Evolutionary conservation across 2,797 vertebrate genomes (phyloP).

Genomic region (Tamandua tetradactyla): DNA sequence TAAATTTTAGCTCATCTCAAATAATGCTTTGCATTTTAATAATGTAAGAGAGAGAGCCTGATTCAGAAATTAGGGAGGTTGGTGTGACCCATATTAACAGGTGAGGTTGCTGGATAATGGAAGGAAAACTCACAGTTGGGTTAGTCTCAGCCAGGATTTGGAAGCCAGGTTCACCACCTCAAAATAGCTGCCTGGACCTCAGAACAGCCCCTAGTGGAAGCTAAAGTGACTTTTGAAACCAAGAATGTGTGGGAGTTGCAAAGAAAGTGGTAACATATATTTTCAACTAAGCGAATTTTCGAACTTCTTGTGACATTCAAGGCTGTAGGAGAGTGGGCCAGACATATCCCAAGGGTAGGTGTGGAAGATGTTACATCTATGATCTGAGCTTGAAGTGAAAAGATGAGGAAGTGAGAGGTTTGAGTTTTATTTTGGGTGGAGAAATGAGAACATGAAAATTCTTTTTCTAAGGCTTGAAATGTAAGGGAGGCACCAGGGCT

Average conservation of each 20-base stretch:
- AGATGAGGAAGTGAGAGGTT: conserved; percentile 45
- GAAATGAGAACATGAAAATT: conserved; percentile 48
- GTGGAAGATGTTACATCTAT: conserved; percentile 40
- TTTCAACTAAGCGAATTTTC: conserved; percentile 58
- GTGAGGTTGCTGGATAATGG: neutral
- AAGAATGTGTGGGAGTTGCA: conserved; percentile 46
- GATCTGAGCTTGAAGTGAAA: conserved; percentile 44
- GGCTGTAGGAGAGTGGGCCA: conserved; percentile 49
- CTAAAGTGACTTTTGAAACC: conserved; percentile 38
- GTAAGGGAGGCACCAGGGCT: neutral
- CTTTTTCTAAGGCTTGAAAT: neutral
- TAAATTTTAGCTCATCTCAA: neutral
- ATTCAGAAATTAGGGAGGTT: neutral
- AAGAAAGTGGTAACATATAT: conserved; percentile 59
- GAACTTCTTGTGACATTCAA: conserved; percentile 65
- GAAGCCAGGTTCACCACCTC: neutral
- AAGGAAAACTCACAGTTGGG: neutral
- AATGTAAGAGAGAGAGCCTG: neutral
- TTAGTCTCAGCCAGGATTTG: neutral
- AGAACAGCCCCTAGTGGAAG: neutral
- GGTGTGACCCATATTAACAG: neutral
- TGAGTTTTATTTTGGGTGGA: conserved; percentile 54
- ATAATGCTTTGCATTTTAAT: conserved; percentile 42
- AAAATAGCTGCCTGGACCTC: neutral
- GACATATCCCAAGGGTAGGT: conserved; percentile 18